These are phyloP conservation scores for Drosophila mettleri DNA, from an alignment of 2,888 invertebrate species.

Conservation along the genomic window DNA sequence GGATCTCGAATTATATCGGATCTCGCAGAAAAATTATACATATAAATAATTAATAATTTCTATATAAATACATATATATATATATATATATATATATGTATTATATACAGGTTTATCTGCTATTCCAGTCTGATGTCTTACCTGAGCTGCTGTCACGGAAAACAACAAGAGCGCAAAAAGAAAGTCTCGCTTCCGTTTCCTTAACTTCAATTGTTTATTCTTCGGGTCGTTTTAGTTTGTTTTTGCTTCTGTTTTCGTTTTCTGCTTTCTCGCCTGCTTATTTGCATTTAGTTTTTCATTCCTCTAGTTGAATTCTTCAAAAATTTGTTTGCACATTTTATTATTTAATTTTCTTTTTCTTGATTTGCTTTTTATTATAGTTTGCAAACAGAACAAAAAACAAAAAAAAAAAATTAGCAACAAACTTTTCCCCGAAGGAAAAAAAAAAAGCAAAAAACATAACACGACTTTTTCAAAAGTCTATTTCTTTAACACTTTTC, in stretches of 20 bases:
- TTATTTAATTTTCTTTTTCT: conserved; percentile 14
- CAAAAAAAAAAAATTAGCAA: conserved; percentile 32
- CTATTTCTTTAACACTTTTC: conserved; percentile 16
- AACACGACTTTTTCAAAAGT: conserved; percentile 26
- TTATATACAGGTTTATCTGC: not conserved
- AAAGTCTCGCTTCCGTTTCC: conserved; percentile 26
- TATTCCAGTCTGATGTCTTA: conserved; percentile 22
- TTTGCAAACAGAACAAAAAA: conserved; percentile 51
- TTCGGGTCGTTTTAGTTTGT: conserved; percentile 22
- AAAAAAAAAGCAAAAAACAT: conserved; percentile 11
- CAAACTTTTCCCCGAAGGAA: conserved; percentile 11
- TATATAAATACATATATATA: not conserved
- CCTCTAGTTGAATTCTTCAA: conserved; percentile 28
- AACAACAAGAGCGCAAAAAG: conserved; percentile 26
- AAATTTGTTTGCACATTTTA: conserved; percentile 16
- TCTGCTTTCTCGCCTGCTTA: conserved; percentile 13
- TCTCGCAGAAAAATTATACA: too few species aligned
- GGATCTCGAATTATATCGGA: too few species aligned
- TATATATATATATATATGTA: not conserved
- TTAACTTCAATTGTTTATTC: conserved; percentile 12
- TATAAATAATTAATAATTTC: too few species aligned
- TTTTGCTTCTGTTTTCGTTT: conserved; percentile 7
- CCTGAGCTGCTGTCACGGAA: conserved; percentile 50
- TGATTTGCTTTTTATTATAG: conserved; percentile 26
- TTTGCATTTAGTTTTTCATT: conserved; percentile 48